Evolutionary conservation across 1,140 invertebrate species (phyloP).

Genomic region (Arctopsyche grandis): DNA sequence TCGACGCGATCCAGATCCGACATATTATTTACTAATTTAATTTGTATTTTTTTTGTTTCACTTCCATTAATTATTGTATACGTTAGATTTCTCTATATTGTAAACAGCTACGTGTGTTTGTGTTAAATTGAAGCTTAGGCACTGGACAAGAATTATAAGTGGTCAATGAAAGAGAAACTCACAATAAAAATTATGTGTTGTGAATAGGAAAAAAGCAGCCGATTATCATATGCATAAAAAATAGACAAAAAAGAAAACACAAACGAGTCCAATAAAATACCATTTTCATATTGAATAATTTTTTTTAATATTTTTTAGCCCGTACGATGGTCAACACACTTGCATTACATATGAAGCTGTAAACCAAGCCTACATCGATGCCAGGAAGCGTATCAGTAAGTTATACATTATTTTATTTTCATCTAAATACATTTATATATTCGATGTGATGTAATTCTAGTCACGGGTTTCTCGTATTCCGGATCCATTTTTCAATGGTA

Average conservation of each 20-base stretch:
- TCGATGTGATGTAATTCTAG: not conserved
- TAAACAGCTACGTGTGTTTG: no score
- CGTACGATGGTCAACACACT: constrained; percentile 75
- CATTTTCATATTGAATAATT: no score
- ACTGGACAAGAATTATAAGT: not conserved
- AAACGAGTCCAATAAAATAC: no score
- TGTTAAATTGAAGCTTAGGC: not conserved
- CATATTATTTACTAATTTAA: not conserved
- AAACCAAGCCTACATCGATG: constrained; percentile 88
- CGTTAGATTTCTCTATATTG: no score
- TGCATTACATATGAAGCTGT: constrained; percentile 93
- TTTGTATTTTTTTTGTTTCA: no score
- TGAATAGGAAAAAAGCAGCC: not conserved
- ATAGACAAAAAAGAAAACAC: no score
- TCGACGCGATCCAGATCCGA: not conserved
- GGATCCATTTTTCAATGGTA: constrained; percentile 14
- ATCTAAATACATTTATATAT: not conserved
- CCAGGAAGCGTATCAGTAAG: constrained; percentile 83
- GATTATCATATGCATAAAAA: no score
- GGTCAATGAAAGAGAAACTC: not conserved
- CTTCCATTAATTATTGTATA: no score
- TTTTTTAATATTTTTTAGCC: constrained; percentile 65
- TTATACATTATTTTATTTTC: no score
- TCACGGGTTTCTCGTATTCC: not conserved
- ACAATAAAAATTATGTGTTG: not conserved